phyloP scores from a whole-genome alignment of 2,113 vertebrate genomes.

The Brienomyrus brachyistius region DNA sequence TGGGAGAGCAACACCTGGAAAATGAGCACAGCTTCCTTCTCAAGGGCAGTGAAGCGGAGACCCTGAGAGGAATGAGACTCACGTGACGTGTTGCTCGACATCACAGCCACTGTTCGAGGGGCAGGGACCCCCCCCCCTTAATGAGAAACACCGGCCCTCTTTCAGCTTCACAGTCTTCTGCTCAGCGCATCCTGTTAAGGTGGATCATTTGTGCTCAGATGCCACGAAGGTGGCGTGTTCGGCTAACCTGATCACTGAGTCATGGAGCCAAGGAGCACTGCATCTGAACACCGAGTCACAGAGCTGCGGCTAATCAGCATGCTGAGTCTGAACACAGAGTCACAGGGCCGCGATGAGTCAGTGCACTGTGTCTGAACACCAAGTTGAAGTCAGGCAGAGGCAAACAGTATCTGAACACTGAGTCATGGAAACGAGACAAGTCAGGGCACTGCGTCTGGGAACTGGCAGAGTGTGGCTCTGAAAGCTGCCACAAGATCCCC shows the following conservation, averaged over 20 bases:
- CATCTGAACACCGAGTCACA: not conserved
- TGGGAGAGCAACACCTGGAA: not conserved
- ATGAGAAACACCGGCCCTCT: not conserved
- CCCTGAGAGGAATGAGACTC: not conserved
- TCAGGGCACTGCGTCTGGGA: not conserved
- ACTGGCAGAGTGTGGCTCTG: not conserved
- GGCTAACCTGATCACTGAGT: not conserved
- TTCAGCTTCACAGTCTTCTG: not conserved
- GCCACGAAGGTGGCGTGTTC: not conserved
- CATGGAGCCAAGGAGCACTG: not conserved
- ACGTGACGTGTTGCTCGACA: not conserved
- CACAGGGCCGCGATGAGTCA: not conserved
- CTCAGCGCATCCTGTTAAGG: not conserved
- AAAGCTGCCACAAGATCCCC: not conserved
- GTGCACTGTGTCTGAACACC: not conserved
- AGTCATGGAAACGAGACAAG: not conserved
- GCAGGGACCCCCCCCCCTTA: not conserved
- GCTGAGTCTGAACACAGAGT: not conserved
- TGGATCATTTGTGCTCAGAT: not conserved
- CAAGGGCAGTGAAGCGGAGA: not conserved
- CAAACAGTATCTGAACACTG: not conserved
- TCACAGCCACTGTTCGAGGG: not conserved
- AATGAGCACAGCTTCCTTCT: not conserved
- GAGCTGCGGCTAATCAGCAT: not conserved
- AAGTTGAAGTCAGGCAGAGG: not conserved